phyloP scores from a whole-genome alignment of 2,888 invertebrate genomes.

The Protonemura montana region DNA sequence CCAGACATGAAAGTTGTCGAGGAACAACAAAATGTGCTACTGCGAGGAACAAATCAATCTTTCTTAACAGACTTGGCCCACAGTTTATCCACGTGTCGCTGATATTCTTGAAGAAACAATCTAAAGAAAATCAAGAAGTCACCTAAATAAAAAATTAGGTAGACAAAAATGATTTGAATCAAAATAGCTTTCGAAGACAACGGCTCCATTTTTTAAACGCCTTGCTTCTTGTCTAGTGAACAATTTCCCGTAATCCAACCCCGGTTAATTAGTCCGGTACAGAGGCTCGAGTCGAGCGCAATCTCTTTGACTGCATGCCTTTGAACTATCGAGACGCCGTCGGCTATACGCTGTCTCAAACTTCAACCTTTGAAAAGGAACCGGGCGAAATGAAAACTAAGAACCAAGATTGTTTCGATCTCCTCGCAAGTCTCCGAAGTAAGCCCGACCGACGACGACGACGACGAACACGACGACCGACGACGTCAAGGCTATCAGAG shows the following conservation, averaged over 20 bases:
- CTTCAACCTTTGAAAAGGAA: neutral
- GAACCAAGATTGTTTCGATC: conserved; percentile 4
- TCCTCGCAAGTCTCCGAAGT: neutral
- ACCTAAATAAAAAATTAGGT: neutral
- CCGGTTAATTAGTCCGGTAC: neutral
- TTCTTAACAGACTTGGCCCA: neutral
- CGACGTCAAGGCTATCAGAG: neutral
- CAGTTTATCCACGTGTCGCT: neutral
- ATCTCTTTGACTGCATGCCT: neutral
- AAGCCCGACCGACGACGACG: neutral
- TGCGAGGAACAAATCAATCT: neutral
- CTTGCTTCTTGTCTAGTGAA: neutral
- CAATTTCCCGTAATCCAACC: neutral
- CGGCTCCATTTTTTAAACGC: neutral
- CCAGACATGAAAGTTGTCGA: neutral
- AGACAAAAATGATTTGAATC: neutral
- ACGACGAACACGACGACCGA: neutral
- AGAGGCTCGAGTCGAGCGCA: neutral
- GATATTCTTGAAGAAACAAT: neutral
- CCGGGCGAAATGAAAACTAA: neutral
- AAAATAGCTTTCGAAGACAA: neutral
- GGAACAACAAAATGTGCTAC: neutral
- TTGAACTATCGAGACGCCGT: neutral
- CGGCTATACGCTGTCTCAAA: conserved; percentile 7
- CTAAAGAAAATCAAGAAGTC: neutral